phyloP scores from a whole-genome alignment of 2,888 invertebrate species.

The Aleiodes alternator region DNA sequence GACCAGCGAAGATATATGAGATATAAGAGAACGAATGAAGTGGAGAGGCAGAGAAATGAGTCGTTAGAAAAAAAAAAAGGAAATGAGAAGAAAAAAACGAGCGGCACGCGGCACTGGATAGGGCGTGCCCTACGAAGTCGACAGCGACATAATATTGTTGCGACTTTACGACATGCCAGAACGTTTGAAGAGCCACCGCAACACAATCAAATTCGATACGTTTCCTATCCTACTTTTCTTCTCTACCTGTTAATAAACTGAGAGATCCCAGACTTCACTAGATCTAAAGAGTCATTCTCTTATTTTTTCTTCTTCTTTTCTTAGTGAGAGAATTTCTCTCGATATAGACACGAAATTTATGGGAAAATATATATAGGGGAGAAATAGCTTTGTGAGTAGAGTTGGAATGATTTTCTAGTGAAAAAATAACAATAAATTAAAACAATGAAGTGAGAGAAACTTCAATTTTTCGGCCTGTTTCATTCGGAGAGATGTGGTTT shows the following conservation, averaged over 20 bases:
- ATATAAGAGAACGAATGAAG: neutral
- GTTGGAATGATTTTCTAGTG: no score
- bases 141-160: constrained; percentile 57
- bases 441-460: constrained; percentile 10
- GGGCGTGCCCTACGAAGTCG: constrained; percentile 10
- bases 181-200: constrained; percentile 52
- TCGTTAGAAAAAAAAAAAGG: neutral
- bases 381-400: no score
- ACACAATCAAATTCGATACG: constrained; percentile 35
- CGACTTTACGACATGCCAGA: constrained; percentile 33
- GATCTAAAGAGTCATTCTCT: neutral
- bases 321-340: neutral
- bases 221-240: no score
- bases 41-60: constrained; percentile 12
- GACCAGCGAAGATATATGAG: neutral
- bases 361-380: neutral
- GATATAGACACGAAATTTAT: constrained; percentile 22
- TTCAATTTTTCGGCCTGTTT: constrained; percentile 52
- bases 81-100: neutral
- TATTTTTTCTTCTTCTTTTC: no score
- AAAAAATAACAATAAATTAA: neutral
- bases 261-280: neutral
- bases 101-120: constrained; percentile 7
- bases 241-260: constrained; percentile 29
- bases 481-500: neutral